Evolutionary conservation across 2,888 invertebrate genomes (phyloP).

Genomic region (Mythimna impura): DNA sequence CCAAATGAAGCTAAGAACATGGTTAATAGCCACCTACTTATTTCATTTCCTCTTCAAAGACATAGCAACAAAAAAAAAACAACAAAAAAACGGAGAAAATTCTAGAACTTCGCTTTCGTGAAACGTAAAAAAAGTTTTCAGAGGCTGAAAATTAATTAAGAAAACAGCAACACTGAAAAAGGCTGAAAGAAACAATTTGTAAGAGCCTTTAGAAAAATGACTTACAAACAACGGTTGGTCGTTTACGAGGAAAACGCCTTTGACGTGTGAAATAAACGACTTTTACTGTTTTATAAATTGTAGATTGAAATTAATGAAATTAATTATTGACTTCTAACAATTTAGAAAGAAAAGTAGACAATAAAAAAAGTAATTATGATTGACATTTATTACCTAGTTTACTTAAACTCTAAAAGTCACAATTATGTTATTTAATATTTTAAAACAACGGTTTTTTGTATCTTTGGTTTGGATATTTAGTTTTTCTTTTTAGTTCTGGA

Average conservation of each 20-base stretch:
- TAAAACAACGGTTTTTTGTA: no score
- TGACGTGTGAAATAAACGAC: constrained; percentile 23
- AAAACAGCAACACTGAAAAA: constrained; percentile 28
- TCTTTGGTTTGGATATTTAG: no score
- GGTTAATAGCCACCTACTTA: not conserved
- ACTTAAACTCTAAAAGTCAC: no score
- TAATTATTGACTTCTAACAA: no score
- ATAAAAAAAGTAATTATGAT: no score
- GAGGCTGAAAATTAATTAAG: constrained; percentile 29
- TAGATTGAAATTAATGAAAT: not conserved
- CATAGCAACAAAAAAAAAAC: constrained; percentile 24
- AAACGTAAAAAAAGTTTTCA: constrained; percentile 23
- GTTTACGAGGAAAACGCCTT: not conserved
- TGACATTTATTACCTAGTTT: no score
- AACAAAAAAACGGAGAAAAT: constrained; percentile 1
- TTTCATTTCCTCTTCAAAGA: constrained; percentile 41
- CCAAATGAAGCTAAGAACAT: constrained; percentile 10
- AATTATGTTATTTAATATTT: no score
- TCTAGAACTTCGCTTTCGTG: constrained; percentile 18
- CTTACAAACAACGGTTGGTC: not conserved
- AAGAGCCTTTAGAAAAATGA: constrained; percentile 24
- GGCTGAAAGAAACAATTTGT: constrained; percentile 6
- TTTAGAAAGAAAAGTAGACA: no score
- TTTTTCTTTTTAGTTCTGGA: no score
- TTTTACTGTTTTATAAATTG: constrained; percentile 9